A percentile compares a stretch with the other conserved stretches of the same genome.
These are phyloP conservation scores for Brachypteracias leptosomus DNA, from an alignment of 2,113 vertebrate species.

Conservation along the genomic window DNA sequence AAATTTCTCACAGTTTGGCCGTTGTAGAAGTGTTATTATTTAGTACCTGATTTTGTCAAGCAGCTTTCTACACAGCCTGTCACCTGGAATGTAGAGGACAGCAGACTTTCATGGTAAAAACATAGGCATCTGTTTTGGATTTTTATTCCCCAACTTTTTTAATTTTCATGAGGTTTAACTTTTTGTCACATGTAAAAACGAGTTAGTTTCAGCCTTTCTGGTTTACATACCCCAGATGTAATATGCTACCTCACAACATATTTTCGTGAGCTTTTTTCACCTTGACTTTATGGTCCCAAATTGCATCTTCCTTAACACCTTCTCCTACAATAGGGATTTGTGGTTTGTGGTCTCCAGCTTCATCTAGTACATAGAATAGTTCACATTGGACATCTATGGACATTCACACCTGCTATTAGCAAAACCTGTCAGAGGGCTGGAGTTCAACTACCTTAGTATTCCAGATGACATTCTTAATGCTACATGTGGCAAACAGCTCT, in stretches of 20 bases:
- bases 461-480: neutral
- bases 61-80: neutral
- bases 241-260: neutral
- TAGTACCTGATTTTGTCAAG: neutral
- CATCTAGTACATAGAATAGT: neutral
- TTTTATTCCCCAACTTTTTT: neutral
- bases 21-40: neutral
- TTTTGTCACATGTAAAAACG: neutral
- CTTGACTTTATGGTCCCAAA: neutral
- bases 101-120: neutral
- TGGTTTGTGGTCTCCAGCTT: neutral
- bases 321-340: neutral
- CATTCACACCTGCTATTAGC: neutral
- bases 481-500: neutral
- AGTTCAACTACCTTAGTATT: neutral
- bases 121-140: neutral
- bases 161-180: neutral
- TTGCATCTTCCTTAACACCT: neutral
- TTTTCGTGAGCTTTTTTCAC: neutral
- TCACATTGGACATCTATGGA: accelerated
- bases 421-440: neutral
- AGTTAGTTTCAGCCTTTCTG: neutral
- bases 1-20: neutral
- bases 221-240: accelerated
- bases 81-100: neutral